Percentiles rank a stretch among this genome's conserved stretches.
phyloP scores from a whole-genome alignment of 2,888 invertebrate species.

The Dolichomitus sp. region DNA sequence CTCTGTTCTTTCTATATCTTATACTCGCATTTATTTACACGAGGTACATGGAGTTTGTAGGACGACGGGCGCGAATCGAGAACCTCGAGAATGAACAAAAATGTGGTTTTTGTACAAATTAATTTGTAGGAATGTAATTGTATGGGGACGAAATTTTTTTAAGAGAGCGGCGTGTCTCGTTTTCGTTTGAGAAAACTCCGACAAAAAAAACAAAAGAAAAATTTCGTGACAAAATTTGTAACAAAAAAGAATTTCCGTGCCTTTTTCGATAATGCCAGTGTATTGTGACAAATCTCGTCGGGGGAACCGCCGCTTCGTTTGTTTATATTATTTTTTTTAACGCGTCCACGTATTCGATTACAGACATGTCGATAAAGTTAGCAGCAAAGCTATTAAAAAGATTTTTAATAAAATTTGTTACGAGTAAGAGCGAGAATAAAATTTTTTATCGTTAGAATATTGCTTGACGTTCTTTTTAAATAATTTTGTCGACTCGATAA shows the following conservation, averaged over 20 bases:
- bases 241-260: constrained; percentile 59
- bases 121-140: constrained; percentile 63
- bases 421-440: constrained; percentile 2
- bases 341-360: constrained; percentile 35
- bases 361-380: constrained; percentile 30
- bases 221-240: constrained; percentile 36
- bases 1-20: constrained; percentile 27
- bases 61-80: constrained; percentile 41
- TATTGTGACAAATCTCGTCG: constrained; percentile 54
- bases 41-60: constrained; percentile 27
- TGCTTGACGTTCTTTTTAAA: constrained; percentile 28
- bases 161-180: constrained; percentile 30
- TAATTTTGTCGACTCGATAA: constrained; percentile 29
- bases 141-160: constrained; percentile 25
- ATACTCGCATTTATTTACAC: constrained; percentile 43
- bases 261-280: constrained; percentile 63
- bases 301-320: constrained; percentile 40
- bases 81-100: constrained; percentile 34
- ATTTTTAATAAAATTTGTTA: constrained; percentile 30
- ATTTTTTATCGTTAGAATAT: background rate
- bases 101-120: constrained; percentile 63
- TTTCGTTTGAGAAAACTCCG: constrained; percentile 22
- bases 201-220: constrained; percentile 33
- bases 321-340: constrained; percentile 26
- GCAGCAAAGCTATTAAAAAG: constrained; percentile 28